Base-by-base conservation (phyloP, 1,140 invertebrate species). In the Zaprionus nigranus region DNA sequence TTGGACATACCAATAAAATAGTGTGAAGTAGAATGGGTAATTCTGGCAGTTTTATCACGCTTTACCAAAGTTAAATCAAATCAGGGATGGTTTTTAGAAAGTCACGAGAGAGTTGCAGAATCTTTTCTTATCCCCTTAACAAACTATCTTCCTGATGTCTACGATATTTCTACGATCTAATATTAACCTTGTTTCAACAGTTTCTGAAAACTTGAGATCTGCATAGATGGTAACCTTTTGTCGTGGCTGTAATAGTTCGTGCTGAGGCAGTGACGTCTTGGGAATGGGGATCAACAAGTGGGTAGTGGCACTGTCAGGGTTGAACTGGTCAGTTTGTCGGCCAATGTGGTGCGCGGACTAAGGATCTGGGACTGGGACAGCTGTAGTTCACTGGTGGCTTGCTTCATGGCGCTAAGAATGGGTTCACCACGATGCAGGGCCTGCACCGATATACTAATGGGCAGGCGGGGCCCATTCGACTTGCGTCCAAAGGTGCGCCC, bases 371-470 rank as follows among this genome's bases (percentile, higher is more conserved):
- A 56, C 73, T 82, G 81, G 2, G 75, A 56, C 4, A 85, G 66
- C 30, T 88, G 84, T 49, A 87, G 61, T 22, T 90, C 85, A 57
- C 85, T 85, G 53, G 81, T 59, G 49, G 79, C 86, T 30, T 90
- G 85, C 65, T 88, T 88, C 34, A 88, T 67, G 58, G 86, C 86
- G 1, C 70, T 30, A 26, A 85, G 68, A 5, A 90, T 85, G 36
- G 85, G 82, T 36, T 88, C 82, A 1, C 85, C 86, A 5, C 81
- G 78, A 56, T 88, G 85, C 57, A 90, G 61, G 0, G 86, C 86
- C 58, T 90, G 85, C 15, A 90, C 85, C 1, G 85, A 90, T 5
- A 90, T 74, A 28, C 82, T 90, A 4, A 85, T 70, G 17, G 86
- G 82, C 26, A 90, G 46, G 0, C 85, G 67, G 0, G 82, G 79